Percentiles rank a stretch among this genome's conserved stretches.
Conservation (phyloP, 2,113 vertebrate species). For the Platichthys stellatus region DNA sequence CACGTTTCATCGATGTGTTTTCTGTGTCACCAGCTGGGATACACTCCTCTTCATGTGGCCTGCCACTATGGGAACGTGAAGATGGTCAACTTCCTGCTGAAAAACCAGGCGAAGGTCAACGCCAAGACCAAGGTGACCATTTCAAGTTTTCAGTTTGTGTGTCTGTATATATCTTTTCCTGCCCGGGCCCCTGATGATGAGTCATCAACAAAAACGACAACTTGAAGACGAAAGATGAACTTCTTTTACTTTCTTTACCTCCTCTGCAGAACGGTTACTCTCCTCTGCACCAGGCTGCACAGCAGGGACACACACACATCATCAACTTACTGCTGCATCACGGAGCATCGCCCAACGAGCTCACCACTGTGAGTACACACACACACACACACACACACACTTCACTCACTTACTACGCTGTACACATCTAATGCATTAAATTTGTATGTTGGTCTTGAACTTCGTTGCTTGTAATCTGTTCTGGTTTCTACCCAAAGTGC, state of each 20-base stretch:
- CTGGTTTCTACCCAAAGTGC: neutral
- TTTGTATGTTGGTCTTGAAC: neutral
- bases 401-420: too few species aligned
- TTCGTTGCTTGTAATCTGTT: neutral
- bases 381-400: neutral
- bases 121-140: conserved; percentile 92
- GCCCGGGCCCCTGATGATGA: too few species aligned
- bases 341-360: conserved; percentile 92
- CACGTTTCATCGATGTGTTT: neutral
- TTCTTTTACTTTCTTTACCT: too few species aligned
- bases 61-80: conserved; percentile 99
- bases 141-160: neutral
- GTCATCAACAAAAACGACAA: too few species aligned
- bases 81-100: conserved; percentile 95
- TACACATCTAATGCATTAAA: neutral
- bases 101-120: conserved; percentile 94
- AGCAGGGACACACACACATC: conserved; percentile 98
- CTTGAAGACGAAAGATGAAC: too few species aligned
- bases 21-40: conserved; percentile 87
- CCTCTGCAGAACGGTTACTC: conserved; percentile 94
- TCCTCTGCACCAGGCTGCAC: conserved; percentile 94
- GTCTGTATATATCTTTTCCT: too few species aligned
- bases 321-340: conserved; percentile 95
- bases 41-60: conserved; percentile 96
- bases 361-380: conserved; percentile 89